Evolutionary conservation across 2,888 invertebrate species (phyloP).

Genomic region (Xanthostigma xanthostigma): DNA sequence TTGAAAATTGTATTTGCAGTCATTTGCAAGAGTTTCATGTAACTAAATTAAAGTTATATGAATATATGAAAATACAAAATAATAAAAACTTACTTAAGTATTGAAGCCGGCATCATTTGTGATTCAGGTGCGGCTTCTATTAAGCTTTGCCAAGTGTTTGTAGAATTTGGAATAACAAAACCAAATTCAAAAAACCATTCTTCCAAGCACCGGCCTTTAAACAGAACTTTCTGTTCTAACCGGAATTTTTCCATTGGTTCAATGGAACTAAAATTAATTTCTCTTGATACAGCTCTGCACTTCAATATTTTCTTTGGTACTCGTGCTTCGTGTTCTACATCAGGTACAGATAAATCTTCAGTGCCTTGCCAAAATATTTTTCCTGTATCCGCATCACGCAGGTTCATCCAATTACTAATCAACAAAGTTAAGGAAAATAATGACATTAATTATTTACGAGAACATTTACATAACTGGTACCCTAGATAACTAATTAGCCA

Average conservation of each 20-base stretch:
- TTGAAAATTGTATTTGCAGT: background rate
- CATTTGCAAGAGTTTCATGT: too few species aligned
- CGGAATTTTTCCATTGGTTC: conserved; percentile 93
- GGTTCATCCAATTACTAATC: conserved; percentile 87
- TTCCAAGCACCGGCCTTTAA: conserved; percentile 82
- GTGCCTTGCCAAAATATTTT: conserved; percentile 94
- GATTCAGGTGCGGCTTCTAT: conserved; percentile 98
- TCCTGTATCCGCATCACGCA: conserved; percentile 88
- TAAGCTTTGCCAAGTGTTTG: conserved; percentile 98
- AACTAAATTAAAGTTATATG: background rate
- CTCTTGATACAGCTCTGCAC: conserved; percentile 76
- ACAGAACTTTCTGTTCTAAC: conserved; percentile 71
- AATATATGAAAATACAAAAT: background rate
- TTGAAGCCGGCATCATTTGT: conserved; percentile 99
- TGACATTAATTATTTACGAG: conserved; percentile 5
- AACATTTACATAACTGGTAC: too few species aligned
- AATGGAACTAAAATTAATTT: conserved; percentile 80
- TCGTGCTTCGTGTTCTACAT: conserved; percentile 86
- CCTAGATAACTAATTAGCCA: background rate
- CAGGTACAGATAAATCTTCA: conserved; percentile 83
- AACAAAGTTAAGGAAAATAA: too few species aligned
- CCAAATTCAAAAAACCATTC: conserved; percentile 99
- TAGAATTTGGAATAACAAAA: conserved; percentile 94
- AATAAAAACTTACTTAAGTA: conserved; percentile 60
- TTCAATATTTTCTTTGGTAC: conserved; percentile 95